Percentiles rank a stretch among this genome's conserved stretches.
These are phyloP conservation scores for Oreochromis spilurus DNA, from an alignment of 2,113 vertebrate species.

Conservation along the genomic window DNA sequence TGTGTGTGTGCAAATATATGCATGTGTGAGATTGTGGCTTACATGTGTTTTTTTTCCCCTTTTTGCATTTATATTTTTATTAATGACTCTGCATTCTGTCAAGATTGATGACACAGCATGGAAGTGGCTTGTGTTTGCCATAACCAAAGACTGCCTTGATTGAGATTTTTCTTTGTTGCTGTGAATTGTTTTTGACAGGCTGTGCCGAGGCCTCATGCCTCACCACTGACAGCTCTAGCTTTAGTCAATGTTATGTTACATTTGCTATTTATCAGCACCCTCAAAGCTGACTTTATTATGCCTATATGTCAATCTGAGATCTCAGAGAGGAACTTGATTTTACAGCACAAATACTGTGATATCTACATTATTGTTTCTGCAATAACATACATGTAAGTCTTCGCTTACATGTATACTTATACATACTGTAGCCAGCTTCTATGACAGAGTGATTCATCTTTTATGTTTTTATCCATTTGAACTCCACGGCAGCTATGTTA, in stretches of 20 bases:
- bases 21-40: not conserved
- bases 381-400: not conserved
- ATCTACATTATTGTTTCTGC: not conserved
- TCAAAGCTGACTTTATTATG: slow-evolving; percentile 12
- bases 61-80: slow-evolving; percentile 5
- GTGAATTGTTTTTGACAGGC: slow-evolving; percentile 54
- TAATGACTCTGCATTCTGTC: slow-evolving; percentile 13
- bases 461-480: slow-evolving; percentile 75
- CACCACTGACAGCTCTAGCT: slow-evolving; percentile 29
- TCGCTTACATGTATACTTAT: not conserved
- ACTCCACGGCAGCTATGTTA: slow-evolving; percentile 66
- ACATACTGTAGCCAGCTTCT: slow-evolving; percentile 4
- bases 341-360: not conserved
- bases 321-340: not conserved
- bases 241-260: slow-evolving; percentile 27
- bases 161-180: slow-evolving; percentile 44
- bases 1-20: not conserved
- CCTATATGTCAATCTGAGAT: not conserved
- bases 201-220: slow-evolving; percentile 1
- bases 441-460: slow-evolving; percentile 68
- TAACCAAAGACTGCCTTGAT: slow-evolving; percentile 30
- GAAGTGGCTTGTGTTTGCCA: not conserved
- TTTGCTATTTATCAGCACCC: slow-evolving; percentile 40
- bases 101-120: slow-evolving; percentile 1
- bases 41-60: not conserved